Evolutionary conservation across 1,140 invertebrate species (phyloP), one percentile per base, ranked within the genome.

Genomic region (Drosophila chauvacae): DNA sequence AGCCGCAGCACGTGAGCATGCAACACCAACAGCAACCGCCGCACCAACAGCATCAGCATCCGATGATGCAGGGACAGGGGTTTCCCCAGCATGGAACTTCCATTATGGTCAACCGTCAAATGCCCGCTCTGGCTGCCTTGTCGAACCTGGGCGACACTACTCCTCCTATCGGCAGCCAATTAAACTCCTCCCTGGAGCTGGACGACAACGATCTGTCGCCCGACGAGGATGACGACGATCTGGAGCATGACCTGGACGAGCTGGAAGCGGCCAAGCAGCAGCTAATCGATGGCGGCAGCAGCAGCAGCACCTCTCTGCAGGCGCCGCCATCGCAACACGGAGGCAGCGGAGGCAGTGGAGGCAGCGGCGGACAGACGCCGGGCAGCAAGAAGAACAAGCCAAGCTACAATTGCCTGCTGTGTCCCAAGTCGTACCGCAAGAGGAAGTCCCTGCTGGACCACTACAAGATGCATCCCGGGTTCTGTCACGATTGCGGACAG

Each of bases 391-490:
- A 92, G 72, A 91, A 88, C 23, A 92, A 92, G 53, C 91, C 91
- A 26, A 91, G 77, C 59, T 92, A 92, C 44, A 90, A 91, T 68
- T 92, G 91, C 37, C 57, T 92, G 44, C 64, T 91, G 33, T 92
- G 91, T 26, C 80, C 91, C 2, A 92, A 92, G 55, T 92, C 91
- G 11, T 92, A 92, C 60, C 78, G 91, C 14, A 92, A 92, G 62
- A 80, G 91, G 3, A 92, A 92, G 63, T 92, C 91, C 0, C 56
- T 92, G 33, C 61, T 92, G 35, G 91, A 92, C 76, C 91, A 92
- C 60, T 92, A 92, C 55, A 92, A 92, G 60, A 87, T 90, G 62
- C 91, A 92, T 85, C 91, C 91, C 4, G 91, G 91, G 7, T 92
- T 77, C 71, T 92, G 91, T 58, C 91, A 92, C 61, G 91, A 92